Percentiles rank a stretch among this genome's conserved stretches.
phyloP scores from a whole-genome alignment of 2,797 vertebrate species.

The Limosa lapponica region DNA sequence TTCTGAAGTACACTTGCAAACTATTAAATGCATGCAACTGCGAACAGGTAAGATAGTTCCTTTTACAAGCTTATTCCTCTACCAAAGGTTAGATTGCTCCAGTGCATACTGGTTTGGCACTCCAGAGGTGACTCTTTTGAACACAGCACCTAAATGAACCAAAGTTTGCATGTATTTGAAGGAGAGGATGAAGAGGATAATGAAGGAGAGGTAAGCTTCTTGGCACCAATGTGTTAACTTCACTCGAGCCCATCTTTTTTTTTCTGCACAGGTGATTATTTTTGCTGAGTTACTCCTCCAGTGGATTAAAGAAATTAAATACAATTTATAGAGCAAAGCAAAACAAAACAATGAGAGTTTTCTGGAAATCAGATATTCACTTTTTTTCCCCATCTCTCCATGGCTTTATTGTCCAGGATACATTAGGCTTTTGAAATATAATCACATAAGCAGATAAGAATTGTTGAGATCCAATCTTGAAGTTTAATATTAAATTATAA shows the following conservation, averaged over 20 bases:
- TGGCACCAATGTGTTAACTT: neutral
- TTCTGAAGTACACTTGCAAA: conserved; percentile 6
- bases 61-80: neutral
- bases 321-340: neutral
- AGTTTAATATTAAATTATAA: conserved; percentile 32
- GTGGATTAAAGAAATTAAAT: neutral
- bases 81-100: neutral
- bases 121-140: neutral
- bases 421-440: neutral
- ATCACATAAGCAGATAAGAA: neutral
- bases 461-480: neutral
- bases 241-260: neutral
- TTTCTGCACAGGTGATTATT: neutral
- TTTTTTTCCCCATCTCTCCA: accelerated
- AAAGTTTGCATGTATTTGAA: neutral
- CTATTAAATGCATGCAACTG: neutral
- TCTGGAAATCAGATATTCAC: neutral
- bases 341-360: neutral
- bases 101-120: neutral
- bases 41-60: neutral
- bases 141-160: neutral
- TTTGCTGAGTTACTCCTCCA: neutral
- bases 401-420: neutral
- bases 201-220: neutral
- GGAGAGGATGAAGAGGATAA: neutral